Conservation (phyloP, 2,797 vertebrate species). For the Mergus octosetaceus region DNA sequence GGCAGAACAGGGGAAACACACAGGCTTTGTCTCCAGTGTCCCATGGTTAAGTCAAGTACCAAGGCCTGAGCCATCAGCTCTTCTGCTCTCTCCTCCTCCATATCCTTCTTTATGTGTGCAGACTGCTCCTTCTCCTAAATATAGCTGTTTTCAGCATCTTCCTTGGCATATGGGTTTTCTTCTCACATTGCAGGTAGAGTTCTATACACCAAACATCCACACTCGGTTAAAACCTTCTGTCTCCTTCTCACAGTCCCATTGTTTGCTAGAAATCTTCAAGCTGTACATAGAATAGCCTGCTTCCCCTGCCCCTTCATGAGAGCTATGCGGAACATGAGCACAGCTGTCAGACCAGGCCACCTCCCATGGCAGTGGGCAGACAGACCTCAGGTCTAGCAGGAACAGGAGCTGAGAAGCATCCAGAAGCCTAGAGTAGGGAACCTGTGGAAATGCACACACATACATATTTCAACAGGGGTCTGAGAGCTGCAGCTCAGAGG, state of each 20-base stretch:
- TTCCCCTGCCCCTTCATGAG: not conserved
- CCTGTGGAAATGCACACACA: not conserved
- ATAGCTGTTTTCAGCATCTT: not conserved
- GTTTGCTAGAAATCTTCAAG: not conserved
- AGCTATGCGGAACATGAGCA: accelerated
- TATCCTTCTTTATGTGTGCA: not conserved
- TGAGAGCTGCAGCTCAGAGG: not conserved
- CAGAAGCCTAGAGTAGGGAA: not conserved
- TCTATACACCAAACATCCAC: not conserved
- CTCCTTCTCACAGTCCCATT: not conserved
- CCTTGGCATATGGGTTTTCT: not conserved
- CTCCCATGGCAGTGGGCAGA: not conserved
- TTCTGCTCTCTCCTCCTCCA: not conserved
- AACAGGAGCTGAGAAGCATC: not conserved
- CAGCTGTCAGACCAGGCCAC: not conserved
- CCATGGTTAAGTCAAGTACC: not conserved
- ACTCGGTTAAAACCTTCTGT: not conserved
- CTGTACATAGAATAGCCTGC: not conserved
- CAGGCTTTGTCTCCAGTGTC: not conserved
- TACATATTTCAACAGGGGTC: not conserved
- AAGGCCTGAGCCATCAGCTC: not conserved
- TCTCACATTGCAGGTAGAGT: not conserved
- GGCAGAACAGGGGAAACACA: not conserved
- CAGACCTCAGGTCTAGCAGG: not conserved
- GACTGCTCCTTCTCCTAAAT: not conserved